Evolutionary conservation across 2,888 invertebrate genomes (phyloP), one percentile per base, ranked within the genome.

Genomic region (Auanema sp.): DNA sequence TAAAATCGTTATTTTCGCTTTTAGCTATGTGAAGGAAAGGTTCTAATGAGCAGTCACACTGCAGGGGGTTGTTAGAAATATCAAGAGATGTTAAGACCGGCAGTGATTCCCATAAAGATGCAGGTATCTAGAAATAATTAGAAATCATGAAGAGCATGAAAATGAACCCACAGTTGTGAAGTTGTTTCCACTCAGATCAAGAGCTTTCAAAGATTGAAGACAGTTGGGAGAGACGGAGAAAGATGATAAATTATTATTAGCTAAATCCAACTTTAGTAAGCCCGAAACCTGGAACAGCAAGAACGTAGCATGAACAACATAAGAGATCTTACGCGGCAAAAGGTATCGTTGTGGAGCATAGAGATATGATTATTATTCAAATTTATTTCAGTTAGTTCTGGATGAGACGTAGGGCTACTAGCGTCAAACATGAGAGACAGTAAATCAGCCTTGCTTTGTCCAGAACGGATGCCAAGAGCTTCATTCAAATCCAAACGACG

Each of bases 391-490:
- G 18, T 49, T 40, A 60, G 44, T 11, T 60, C 60, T 12, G 25
- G 24, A 4, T 54, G 60, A 44, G 47, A 18, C 3, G 3, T 25
- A 21, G 41, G 40, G 12, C 23, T 33, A 2, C 16, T 14, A 18
- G 52, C 10, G 5, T 60, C 60, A 40, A 60, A 60, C 60, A 60
- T 60, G 12, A 50, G 24, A 14, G 54, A 21, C 43, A 60, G 18
- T 1, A 60, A 25, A 16, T 60, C 60, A 21, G 60, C 60, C 1
- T 54, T 24, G 6, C 47, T 25, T 3, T 24, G 16, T 2, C 21
- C 42, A 21, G 33, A 18, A 2, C 60, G 42, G n/a, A 40, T 6
- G 2, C 23, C 41, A 23, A 60, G 18, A 16, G 60, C 16, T 14
- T 60, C 44, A 1, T 24, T 54, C 47, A 60, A n/a, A 47, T 43